phyloP scores from a whole-genome alignment of 37 sponge, comb jelly and placozoan species.

The Tethya wilhelma region DNA sequence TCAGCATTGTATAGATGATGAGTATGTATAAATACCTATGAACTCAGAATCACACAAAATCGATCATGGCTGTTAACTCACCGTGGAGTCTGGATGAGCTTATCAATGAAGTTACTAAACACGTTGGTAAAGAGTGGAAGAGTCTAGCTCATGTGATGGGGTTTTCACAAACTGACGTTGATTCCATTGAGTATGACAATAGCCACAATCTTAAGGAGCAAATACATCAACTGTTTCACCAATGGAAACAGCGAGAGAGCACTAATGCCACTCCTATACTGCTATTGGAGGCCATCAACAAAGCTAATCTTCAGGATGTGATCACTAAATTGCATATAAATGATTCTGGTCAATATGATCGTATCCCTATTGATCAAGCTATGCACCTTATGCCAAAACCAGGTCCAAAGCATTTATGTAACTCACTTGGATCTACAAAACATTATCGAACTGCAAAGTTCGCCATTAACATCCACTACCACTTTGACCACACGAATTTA shows the following conservation, averaged over 20 bases:
- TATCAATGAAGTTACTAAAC: constrained; percentile 1
- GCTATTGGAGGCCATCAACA: constrained; percentile 9
- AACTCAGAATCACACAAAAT: too few species aligned
- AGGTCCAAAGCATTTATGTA: too few species aligned
- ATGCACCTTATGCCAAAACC: too few species aligned
- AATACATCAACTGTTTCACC: constrained; percentile 25
- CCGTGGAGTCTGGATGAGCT: background rate
- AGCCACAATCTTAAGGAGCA: constrained; percentile 5
- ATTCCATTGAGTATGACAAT: constrained; percentile 31
- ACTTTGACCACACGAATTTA: too few species aligned
- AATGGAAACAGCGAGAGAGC: constrained; percentile 31
- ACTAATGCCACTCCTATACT: constrained; percentile 6
- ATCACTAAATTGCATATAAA: background rate
- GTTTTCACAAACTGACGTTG: constrained; percentile 25
- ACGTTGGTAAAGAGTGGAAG: constrained; percentile 46
- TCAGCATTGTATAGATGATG: too few species aligned
- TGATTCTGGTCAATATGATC: too few species aligned
- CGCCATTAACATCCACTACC: too few species aligned
- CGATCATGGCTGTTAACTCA: too few species aligned
- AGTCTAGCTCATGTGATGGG: constrained; percentile 14
- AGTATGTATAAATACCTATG: too few species aligned
- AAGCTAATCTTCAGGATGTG: constrained; percentile 5
- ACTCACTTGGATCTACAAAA: too few species aligned
- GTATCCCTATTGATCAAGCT: too few species aligned
- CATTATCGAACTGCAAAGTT: too few species aligned